phyloP scores from a whole-genome alignment of 2,888 invertebrate species.

The Drosophila infuscata region DNA sequence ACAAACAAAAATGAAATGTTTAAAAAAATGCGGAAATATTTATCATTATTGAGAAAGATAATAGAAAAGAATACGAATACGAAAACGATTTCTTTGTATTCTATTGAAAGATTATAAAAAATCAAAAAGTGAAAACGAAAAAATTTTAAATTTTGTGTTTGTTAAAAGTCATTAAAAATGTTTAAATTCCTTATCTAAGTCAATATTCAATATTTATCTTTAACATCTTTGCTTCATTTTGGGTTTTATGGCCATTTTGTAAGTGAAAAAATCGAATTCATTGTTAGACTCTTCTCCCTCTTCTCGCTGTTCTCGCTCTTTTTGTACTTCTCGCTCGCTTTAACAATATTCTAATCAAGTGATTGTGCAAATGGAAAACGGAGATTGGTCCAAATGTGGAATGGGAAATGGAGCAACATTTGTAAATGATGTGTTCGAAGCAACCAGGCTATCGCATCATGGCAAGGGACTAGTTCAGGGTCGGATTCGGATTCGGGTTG shows the following conservation, averaged over 20 bases:
- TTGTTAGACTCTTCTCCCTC: not conserved
- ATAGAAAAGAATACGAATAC: not conserved
- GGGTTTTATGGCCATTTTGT: not conserved
- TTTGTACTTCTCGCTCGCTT: slow-evolving; percentile 5
- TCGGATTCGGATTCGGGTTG: not conserved
- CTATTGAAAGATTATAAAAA: not conserved
- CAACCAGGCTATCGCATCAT: slow-evolving; percentile 24
- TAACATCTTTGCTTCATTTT: slow-evolving; percentile 22
- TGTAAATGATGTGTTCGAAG: slow-evolving; percentile 21
- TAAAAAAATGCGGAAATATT: slow-evolving; percentile 15
- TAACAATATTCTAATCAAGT: slow-evolving; percentile 58
- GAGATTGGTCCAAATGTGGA: slow-evolving; percentile 34
- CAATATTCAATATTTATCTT: not conserved
- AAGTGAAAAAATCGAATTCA: slow-evolving; percentile 13
- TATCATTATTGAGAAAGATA: not conserved
- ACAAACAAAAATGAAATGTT: not conserved
- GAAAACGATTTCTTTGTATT: not conserved
- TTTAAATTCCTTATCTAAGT: not conserved
- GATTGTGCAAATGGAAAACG: slow-evolving; percentile 38
- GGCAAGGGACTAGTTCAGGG: slow-evolving; percentile 7
- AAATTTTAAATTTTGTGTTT: too few relatives aligned
- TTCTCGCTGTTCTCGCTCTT: not conserved
- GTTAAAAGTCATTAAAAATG: not conserved
- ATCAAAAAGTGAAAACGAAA: not conserved
- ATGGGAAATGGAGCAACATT: slow-evolving; percentile 10